Conservation (phyloP, 2,797 vertebrate species). For the Ibycter americanus region DNA sequence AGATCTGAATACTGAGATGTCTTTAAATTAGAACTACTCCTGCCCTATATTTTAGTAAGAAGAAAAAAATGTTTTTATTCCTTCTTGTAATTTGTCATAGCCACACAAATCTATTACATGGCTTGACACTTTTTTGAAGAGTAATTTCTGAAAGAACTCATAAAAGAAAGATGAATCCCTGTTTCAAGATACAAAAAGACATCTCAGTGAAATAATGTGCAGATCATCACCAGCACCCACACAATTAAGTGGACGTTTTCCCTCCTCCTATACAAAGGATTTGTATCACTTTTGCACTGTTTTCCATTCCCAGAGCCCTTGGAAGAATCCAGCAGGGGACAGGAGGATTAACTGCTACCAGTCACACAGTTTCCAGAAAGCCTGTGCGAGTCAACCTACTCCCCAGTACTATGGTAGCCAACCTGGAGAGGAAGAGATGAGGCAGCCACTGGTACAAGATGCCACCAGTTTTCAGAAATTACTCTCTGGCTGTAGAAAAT, state of each 20-base stretch:
- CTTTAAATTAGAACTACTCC: conserved; percentile 16
- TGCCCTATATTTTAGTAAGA: neutral
- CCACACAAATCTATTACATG: conserved; percentile 33
- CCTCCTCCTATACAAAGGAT: neutral
- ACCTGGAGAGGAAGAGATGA: fast-evolving
- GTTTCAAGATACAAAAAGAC: neutral
- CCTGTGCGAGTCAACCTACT: neutral
- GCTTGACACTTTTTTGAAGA: conserved; percentile 45
- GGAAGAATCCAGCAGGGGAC: neutral
- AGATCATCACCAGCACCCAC: neutral
- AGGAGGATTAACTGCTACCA: neutral
- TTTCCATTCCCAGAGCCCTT: neutral
- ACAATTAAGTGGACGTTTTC: neutral
- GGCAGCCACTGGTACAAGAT: neutral
- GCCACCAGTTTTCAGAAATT: neutral
- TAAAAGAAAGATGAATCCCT: conserved; percentile 11
- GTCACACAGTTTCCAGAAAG: neutral
- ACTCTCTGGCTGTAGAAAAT: neutral
- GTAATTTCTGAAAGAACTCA: conserved; percentile 37
- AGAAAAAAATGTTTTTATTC: conserved; percentile 38
- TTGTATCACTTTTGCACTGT: neutral
- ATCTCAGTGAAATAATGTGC: neutral
- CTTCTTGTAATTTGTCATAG: conserved; percentile 54
- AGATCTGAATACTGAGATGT: neutral
- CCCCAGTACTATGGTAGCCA: fast-evolving